Evolutionary conservation across 2,888 invertebrate genomes (phyloP), one percentile per base, ranked within the genome.

Genomic region (Salticus scenicus): DNA sequence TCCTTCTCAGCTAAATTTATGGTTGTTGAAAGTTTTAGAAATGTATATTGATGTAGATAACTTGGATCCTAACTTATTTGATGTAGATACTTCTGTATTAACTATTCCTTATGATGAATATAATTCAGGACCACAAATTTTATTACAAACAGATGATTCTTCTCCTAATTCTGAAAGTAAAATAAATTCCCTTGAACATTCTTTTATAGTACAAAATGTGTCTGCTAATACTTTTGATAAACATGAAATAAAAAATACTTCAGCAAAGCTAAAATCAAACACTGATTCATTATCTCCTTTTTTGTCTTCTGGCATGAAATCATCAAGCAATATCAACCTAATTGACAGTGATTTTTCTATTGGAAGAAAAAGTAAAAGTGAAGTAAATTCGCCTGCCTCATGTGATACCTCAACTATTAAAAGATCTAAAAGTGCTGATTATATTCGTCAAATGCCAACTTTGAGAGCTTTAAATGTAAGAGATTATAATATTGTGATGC

Each of bases 1-100:
- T 84, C 89, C 89, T 28, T 33, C 77, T 41, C 87, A 82, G 67
- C 63, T 89, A 0, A 88, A 89, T 64, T 67, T 41, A n/a, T 66
- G 74, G 37, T 31, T 86, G 20, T 51, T 86, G 20, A 80, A 63
- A 64, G 14, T 76, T 17, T 47, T 86, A 17, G 17, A 47, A 67
- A 80, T 30, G 57, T 69, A 41, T 73, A 8, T 66, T 47, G 17
- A 72, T 31, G 72, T 12, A n/a, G 37, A 70, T 8, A 37, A 42
- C 17, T 31, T 30, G 30, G 24, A 24, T 24, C 2, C 2, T 17
- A 24, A 57, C 24, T 57, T 57, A 4, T 24, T 57, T 17, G 12
- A 57, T 5, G 5, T 2, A 24, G 57, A 57, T 5, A 2, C 2
- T 12, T 24, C 2, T 24, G 20, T 24, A 57, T 5, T 28, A 31